phyloP scores from a whole-genome alignment of 2,888 invertebrate genomes.

The Tipula confusa region DNA sequence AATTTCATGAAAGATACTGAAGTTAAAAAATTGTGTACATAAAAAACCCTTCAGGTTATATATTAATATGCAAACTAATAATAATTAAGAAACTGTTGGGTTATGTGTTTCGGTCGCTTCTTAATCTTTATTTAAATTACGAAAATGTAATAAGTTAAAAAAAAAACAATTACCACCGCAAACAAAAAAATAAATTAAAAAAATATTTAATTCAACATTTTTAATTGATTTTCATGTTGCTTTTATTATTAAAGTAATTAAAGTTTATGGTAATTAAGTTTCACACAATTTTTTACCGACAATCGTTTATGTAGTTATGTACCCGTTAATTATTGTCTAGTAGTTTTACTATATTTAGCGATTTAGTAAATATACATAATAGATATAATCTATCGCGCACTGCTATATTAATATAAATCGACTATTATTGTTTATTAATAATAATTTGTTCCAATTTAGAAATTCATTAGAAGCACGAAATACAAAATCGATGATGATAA shows the following conservation, averaged over 20 bases:
- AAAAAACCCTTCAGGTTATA: background rate
- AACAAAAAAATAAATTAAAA: background rate
- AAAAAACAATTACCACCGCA: conserved; percentile 1
- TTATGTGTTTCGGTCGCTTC: background rate
- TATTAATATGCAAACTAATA: background rate
- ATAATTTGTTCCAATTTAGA: conserved; percentile 20
- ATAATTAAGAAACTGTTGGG: background rate
- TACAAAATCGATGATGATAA: conserved; percentile 16
- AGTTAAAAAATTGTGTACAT: background rate
- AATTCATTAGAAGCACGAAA: conserved; percentile 20
- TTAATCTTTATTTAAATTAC: background rate
- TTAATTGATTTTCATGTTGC: background rate
- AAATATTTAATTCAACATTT: background rate
- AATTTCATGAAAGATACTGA: background rate
- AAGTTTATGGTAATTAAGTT: background rate
- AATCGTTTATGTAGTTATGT: background rate
- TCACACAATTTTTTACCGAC: background rate
- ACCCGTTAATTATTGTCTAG: too few species aligned
- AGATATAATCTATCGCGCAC: background rate
- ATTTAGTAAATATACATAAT: background rate
- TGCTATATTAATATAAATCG: background rate
- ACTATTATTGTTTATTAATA: background rate
- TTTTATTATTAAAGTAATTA: background rate
- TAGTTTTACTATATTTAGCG: background rate
- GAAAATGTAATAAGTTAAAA: background rate